These are phyloP conservation scores for Zootermopsis nevadensis DNA, from an alignment of 2,888 invertebrate species.

Conservation along the genomic window DNA sequence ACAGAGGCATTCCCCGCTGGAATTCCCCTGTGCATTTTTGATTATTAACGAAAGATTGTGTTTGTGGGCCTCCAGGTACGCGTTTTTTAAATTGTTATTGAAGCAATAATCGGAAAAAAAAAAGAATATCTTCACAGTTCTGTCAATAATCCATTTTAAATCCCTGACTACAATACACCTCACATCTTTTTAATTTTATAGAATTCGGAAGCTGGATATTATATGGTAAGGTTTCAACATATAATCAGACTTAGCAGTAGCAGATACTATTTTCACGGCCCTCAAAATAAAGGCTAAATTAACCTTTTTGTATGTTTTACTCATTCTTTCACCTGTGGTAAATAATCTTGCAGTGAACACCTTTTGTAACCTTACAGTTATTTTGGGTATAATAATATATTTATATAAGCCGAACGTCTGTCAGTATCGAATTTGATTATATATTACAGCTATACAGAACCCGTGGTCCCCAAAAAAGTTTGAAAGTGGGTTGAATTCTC, in stretches of 20 bases:
- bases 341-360: neutral
- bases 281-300: neutral
- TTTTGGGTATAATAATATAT: constrained; percentile 2
- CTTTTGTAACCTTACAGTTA: neutral
- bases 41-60: too few relatives aligned
- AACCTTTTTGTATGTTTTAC: neutral
- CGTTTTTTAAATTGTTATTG: too few relatives aligned
- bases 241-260: neutral
- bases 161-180: neutral
- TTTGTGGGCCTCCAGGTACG: too few relatives aligned
- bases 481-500: constrained; percentile 8
- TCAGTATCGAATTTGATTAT: neutral
- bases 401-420: neutral
- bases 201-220: neutral
- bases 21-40: too few relatives aligned
- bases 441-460: neutral
- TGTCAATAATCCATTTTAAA: too few relatives aligned
- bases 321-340: constrained; percentile 4
- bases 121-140: too few relatives aligned
- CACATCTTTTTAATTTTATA: neutral
- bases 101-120: too few relatives aligned
- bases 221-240: neutral
- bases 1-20: too few relatives aligned
- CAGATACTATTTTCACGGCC: neutral
- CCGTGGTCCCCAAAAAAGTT: neutral